Conservation (phyloP, 2,797 vertebrate genomes). For the Momotus momota region DNA sequence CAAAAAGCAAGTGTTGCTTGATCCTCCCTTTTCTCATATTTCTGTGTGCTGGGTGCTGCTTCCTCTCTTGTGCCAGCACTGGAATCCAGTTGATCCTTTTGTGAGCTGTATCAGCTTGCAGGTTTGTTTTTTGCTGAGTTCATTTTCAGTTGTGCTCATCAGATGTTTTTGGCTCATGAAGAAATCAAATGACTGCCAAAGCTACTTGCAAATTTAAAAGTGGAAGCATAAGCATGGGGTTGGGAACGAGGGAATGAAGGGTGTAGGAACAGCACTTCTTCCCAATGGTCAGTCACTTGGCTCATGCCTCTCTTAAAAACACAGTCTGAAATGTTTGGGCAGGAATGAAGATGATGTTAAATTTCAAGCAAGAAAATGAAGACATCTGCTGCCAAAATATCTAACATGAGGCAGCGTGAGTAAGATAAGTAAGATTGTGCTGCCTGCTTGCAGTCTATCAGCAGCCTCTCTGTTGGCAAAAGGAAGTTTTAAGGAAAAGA, state of each 20-base stretch:
- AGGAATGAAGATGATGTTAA: background rate
- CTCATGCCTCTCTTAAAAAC: background rate
- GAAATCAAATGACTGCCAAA: background rate
- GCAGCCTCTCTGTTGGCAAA: background rate
- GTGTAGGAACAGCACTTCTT: background rate
- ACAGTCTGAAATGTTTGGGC: background rate
- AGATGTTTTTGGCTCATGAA: background rate
- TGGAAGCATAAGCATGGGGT: rapidly evolving
- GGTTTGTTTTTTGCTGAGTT: background rate
- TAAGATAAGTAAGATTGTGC: too few species aligned
- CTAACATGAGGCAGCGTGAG: background rate
- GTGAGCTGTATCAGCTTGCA: background rate
- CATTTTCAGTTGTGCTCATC: background rate
- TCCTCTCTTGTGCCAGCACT: background rate
- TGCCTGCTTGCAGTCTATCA: background rate
- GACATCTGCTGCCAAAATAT: background rate
- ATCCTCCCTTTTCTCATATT: background rate
- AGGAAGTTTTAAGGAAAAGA: background rate
- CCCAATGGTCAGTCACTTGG: background rate
- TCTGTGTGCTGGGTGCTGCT: background rate
- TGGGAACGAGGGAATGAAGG: background rate
- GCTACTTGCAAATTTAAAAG: background rate
- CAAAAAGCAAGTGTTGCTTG: background rate
- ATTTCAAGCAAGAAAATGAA: background rate
- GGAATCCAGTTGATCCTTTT: background rate